Conservation (phyloP, 2,113 vertebrate species). For the Barnardius zonarius region DNA sequence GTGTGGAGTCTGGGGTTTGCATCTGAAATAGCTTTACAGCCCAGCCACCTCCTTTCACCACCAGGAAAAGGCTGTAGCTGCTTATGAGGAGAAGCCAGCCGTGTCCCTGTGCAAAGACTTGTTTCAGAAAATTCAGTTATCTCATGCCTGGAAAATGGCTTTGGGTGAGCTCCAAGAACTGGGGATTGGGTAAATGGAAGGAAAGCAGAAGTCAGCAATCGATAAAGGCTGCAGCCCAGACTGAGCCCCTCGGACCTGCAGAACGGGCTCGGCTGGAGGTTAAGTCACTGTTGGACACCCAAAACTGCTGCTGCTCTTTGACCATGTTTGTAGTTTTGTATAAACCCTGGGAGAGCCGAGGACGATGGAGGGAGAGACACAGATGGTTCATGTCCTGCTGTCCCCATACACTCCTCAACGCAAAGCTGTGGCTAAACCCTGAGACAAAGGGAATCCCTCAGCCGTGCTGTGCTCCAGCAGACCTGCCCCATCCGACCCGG, state of each 20-base stretch:
- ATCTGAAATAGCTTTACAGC: not conserved
- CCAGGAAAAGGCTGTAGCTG: not conserved
- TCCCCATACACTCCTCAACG: accelerated
- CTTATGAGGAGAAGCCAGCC: not conserved
- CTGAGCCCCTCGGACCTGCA: not conserved
- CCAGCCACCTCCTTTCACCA: not conserved
- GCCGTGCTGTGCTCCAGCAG: not conserved
- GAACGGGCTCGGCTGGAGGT: not conserved
- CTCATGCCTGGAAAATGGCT: not conserved
- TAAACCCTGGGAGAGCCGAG: not conserved
- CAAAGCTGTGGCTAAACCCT: not conserved
- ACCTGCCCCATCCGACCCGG: not conserved
- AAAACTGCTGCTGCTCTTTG: not conserved
- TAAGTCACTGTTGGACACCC: not conserved
- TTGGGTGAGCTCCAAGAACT: conserved; percentile 6
- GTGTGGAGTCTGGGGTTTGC: not conserved
- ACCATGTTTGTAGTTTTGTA: not conserved
- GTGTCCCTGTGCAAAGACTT: not conserved
- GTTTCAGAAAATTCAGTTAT: not conserved
- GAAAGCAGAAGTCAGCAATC: not conserved
- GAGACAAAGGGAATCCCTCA: not conserved
- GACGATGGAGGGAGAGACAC: not conserved
- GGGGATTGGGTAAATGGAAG: not conserved
- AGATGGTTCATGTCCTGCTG: not conserved
- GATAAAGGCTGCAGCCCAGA: not conserved